A percentile compares a stretch with the other conserved stretches of the same genome.
These are phyloP conservation scores for Proteles cristata DNA, from an alignment of 2,113 vertebrate genomes.

Conservation along the genomic window DNA sequence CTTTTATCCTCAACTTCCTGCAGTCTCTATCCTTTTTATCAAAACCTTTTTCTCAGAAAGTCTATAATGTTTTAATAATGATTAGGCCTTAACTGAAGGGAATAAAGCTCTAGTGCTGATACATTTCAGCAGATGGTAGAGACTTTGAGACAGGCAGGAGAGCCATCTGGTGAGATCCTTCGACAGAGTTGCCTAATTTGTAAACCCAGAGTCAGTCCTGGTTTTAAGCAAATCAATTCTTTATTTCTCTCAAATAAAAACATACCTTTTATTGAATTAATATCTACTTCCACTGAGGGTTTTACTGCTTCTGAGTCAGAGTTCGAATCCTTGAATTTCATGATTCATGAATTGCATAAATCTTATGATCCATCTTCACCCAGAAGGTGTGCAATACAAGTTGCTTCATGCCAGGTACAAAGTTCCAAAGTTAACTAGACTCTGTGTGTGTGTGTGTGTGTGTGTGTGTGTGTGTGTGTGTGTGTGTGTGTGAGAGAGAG, in stretches of 20 bases:
- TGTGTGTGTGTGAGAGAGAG: neutral
- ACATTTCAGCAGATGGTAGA: conserved; percentile 47
- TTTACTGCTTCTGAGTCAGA: conserved; percentile 5
- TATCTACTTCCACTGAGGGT: neutral
- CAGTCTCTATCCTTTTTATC: neutral
- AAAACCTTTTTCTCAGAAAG: conserved; percentile 55
- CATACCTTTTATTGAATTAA: conserved; percentile 11
- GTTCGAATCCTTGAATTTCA: conserved; percentile 38
- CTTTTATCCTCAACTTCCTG: conserved; percentile 21
- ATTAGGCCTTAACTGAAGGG: conserved; percentile 46
- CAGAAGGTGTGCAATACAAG: conserved; percentile 18
- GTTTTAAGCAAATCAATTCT: conserved; percentile 33
- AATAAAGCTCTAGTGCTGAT: conserved; percentile 33
- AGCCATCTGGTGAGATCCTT: conserved; percentile 58
- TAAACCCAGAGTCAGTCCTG: neutral
- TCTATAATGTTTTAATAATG: conserved; percentile 53
- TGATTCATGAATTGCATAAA: conserved; percentile 44
- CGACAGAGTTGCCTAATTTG: neutral
- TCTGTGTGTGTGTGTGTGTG: neutral
- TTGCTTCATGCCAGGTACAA: neutral
- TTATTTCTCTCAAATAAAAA: conserved; percentile 51
- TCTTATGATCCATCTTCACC: neutral
- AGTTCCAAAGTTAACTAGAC: neutral
- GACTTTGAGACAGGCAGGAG: conserved; percentile 37
- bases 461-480: neutral